A percentile compares a stretch with the other conserved stretches of the same genome.
Evolutionary conservation across 2,888 invertebrate genomes (phyloP).

Genomic region (Apamea sordens): DNA sequence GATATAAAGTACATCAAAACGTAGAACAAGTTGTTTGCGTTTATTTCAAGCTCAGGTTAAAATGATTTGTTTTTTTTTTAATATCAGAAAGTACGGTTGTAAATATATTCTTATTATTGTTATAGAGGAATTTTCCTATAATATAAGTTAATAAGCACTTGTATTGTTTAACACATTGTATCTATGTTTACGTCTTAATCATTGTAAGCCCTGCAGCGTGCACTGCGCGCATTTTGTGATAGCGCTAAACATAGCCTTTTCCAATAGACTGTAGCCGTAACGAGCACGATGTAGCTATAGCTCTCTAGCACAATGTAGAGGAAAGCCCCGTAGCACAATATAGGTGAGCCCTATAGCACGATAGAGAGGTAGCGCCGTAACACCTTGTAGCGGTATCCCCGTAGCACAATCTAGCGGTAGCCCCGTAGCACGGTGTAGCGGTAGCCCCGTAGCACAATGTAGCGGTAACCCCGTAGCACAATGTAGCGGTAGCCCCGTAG

Average conservation of each 20-base stretch:
- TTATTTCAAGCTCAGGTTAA: not conserved
- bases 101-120: not conserved
- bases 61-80: slow-evolving; percentile 2
- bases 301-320: no score
- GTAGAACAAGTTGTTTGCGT: slow-evolving; percentile 1
- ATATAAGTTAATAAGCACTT: not conserved
- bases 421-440: not conserved
- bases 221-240: not conserved
- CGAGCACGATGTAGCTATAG: not conserved
- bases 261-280: not conserved
- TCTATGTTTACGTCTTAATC: not conserved
- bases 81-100: not conserved
- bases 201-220: not conserved
- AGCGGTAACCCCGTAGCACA: not conserved
- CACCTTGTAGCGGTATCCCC: no score
- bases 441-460: not conserved
- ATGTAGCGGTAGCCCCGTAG: not conserved
- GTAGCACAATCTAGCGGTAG: no score
- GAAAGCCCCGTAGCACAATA: no score
- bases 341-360: no score
- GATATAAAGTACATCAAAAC: slow-evolving; percentile 3
- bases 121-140: not conserved
- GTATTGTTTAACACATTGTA: not conserved
- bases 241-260: no score
- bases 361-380: no score